Evolutionary conservation across 2,888 invertebrate species (phyloP).

Genomic region (Nezara viridula): DNA sequence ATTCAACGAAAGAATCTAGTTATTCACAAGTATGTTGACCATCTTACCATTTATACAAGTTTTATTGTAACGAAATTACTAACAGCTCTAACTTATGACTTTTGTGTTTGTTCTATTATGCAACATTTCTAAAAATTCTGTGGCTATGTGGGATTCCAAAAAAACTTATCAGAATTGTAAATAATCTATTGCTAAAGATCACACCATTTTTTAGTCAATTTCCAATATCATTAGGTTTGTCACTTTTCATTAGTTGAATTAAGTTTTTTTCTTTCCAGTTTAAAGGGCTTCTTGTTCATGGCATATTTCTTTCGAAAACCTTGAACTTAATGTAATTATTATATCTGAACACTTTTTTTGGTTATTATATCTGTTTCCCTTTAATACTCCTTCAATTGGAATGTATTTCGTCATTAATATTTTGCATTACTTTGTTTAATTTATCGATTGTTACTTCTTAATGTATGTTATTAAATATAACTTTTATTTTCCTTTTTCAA

Average conservation of each 20-base stretch:
- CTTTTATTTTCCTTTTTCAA: not conserved
- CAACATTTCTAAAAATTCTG: not conserved
- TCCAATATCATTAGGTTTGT: too few relatives aligned
- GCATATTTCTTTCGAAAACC: too few relatives aligned
- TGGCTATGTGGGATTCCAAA: not conserved
- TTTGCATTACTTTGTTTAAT: not conserved
- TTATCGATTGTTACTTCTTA: not conserved
- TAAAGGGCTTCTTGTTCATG: too few relatives aligned
- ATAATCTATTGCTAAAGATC: too few relatives aligned
- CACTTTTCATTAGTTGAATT: too few relatives aligned
- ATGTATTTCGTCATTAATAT: too few relatives aligned
- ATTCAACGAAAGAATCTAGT: conserved; percentile 68
- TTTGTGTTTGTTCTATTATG: not conserved
- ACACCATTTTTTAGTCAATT: too few relatives aligned
- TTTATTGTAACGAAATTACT: not conserved
- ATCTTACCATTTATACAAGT: not conserved
- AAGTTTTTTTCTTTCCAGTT: too few relatives aligned
- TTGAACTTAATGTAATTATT: too few relatives aligned
- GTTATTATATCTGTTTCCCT: too few relatives aligned
- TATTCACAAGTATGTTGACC: conserved; percentile 58
- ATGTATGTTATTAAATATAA: not conserved
- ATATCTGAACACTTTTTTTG: too few relatives aligned
- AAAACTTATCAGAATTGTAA: not conserved
- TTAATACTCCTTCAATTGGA: too few relatives aligned
- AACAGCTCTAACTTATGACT: not conserved